Evolutionary conservation across 2,888 invertebrate genomes (phyloP).

Genomic region (Anthophora plumipes): DNA sequence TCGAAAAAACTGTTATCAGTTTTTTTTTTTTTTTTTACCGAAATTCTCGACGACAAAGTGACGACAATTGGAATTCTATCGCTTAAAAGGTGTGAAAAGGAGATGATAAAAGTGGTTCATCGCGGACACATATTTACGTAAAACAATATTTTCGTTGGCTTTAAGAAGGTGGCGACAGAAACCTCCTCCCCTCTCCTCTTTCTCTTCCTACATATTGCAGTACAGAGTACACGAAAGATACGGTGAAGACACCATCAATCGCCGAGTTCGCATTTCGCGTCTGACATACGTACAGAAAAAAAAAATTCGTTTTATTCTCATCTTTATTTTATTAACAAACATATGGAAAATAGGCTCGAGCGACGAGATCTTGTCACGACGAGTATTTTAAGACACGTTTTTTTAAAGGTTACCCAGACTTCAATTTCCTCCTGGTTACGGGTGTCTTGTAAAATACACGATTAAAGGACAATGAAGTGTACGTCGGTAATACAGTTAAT

Average conservation of each 20-base stretch:
- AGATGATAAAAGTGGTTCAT: conserved; percentile 61
- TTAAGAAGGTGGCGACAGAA: conserved; percentile 72
- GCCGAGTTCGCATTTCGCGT: conserved; percentile 54
- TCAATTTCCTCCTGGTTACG: neutral
- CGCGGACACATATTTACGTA: conserved; percentile 74
- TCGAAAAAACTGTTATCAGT: neutral
- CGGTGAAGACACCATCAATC: conserved; percentile 74
- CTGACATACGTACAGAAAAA: conserved; percentile 17
- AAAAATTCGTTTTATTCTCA: conserved; percentile 25
- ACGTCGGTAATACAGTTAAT: conserved; percentile 47
- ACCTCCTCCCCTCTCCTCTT: conserved; percentile 57
- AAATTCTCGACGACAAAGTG: conserved; percentile 26
- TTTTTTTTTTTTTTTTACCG: no score
- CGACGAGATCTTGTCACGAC: no score
- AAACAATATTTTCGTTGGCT: conserved; percentile 79
- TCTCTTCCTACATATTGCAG: conserved; percentile 53
- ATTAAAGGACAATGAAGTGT: conserved; percentile 28
- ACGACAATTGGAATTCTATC: conserved; percentile 27
- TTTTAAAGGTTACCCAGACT: no score
- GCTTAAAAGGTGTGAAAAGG: conserved; percentile 51
- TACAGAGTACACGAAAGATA: conserved; percentile 46
- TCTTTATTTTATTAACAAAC: neutral
- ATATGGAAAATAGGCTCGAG: neutral
- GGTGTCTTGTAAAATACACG: neutral
- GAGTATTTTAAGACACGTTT: neutral